A percentile compares a stretch with the other conserved stretches of the same genome.
These are phyloP conservation scores for Dasyurus viverrinus DNA, from an alignment of 2,113 vertebrate genomes.

Conservation along the genomic window DNA sequence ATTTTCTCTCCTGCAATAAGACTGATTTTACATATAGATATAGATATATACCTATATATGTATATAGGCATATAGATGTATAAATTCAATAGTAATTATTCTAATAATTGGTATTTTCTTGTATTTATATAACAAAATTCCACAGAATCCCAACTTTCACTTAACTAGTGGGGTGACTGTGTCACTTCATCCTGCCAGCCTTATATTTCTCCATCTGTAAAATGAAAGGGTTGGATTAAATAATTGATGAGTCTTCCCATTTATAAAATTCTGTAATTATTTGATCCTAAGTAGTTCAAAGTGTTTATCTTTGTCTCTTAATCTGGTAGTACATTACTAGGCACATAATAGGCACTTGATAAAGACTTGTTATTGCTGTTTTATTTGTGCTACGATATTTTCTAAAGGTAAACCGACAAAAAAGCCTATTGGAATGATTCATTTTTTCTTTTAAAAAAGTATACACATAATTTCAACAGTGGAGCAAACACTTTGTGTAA, in stretches of 20 bases:
- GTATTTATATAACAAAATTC: constrained; percentile 3
- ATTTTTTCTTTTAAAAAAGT: neutral
- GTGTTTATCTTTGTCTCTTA: neutral
- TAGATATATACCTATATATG: no score
- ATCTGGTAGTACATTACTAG: neutral
- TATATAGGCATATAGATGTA: no score
- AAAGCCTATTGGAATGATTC: neutral
- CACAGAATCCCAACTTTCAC: neutral
- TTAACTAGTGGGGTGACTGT: neutral
- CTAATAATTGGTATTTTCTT: constrained; percentile 24
- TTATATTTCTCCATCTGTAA: neutral
- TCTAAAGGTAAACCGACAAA: neutral
- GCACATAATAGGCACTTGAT: neutral
- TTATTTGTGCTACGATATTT: neutral
- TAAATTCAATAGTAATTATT: neutral
- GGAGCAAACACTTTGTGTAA: neutral
- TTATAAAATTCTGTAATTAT: neutral
- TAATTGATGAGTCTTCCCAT: neutral
- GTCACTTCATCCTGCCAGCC: neutral
- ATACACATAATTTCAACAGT: neutral
- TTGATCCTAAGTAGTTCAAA: constrained; percentile 11
- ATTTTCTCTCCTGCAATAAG: neutral
- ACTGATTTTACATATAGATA: no score
- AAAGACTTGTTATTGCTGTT: neutral
- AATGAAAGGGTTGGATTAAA: neutral